Percentiles rank a stretch among this genome's conserved stretches.
Conservation (phyloP, 2,797 vertebrate species). For the Malurus splendens region DNA sequence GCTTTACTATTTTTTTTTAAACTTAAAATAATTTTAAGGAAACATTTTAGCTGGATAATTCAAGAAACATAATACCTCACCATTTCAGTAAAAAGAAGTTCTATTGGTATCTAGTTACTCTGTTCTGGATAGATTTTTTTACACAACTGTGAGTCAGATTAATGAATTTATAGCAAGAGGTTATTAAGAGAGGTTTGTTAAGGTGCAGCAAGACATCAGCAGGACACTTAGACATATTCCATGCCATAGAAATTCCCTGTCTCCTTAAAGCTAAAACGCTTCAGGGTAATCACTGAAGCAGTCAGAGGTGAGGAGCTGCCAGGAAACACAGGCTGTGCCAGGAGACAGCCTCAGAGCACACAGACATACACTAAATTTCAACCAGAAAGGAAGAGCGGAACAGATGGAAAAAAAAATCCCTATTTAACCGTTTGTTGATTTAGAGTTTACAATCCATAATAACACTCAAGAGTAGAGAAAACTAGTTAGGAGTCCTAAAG, state of each 20-base stretch:
- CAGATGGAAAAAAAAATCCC: background rate
- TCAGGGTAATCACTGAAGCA: background rate
- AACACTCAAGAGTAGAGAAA: background rate
- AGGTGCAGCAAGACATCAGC: background rate
- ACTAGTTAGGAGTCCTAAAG: background rate
- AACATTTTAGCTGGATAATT: background rate
- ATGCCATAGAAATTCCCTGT: rapidly evolving
- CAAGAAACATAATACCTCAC: background rate
- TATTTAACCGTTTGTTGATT: background rate
- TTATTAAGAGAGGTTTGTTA: background rate
- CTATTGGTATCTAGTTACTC: background rate
- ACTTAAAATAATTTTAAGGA: background rate
- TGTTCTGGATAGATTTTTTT: background rate
- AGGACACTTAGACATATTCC: background rate
- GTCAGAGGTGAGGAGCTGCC: background rate
- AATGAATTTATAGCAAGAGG: background rate
- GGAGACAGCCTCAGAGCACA: background rate
- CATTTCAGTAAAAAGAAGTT: background rate
- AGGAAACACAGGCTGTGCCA: background rate
- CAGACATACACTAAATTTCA: background rate
- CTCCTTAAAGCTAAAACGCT: background rate
- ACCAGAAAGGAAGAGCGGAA: background rate
- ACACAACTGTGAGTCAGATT: background rate
- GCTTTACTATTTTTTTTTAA: background rate
- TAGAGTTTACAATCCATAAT: rapidly evolving